Evolutionary conservation across 2,888 invertebrate genomes (phyloP).

Genomic region (Escarpia spicata): DNA sequence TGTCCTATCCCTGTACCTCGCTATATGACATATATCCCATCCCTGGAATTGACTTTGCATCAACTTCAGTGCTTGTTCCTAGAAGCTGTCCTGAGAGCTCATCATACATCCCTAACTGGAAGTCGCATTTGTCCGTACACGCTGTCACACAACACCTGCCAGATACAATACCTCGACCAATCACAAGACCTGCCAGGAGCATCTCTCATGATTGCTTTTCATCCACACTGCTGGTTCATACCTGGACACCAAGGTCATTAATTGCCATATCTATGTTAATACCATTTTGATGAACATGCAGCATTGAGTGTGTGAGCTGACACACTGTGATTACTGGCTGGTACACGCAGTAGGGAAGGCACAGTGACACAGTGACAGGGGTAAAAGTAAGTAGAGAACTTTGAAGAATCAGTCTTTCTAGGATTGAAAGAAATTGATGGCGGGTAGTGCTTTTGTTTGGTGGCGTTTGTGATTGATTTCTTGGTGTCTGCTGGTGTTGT

Average conservation of each 20-base stretch:
- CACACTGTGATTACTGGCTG: background rate
- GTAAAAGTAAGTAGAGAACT: background rate
- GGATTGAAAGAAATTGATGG: background rate
- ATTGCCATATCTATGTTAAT: background rate
- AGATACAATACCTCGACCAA: background rate
- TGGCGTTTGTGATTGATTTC: background rate
- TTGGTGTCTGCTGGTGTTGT: background rate
- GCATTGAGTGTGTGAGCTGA: background rate
- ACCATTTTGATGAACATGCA: background rate
- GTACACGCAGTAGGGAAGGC: background rate
- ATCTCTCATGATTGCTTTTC: background rate
- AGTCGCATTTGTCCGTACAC: background rate
- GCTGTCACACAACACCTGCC: background rate
- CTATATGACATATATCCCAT: too few species aligned
- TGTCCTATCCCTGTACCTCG: too few species aligned
- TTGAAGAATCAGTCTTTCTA: background rate
- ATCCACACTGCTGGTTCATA: background rate
- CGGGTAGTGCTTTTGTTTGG: background rate
- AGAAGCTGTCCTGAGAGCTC: background rate
- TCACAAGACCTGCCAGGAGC: background rate
- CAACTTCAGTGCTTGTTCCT: background rate
- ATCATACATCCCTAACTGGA: background rate
- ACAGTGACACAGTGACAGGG: background rate
- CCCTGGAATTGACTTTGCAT: too few species aligned
- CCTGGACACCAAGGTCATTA: background rate